A percentile compares a stretch with the other conserved stretches of the same genome.
Conservation (phyloP, 2,888 invertebrate species). For the Acronicta aceris region DNA sequence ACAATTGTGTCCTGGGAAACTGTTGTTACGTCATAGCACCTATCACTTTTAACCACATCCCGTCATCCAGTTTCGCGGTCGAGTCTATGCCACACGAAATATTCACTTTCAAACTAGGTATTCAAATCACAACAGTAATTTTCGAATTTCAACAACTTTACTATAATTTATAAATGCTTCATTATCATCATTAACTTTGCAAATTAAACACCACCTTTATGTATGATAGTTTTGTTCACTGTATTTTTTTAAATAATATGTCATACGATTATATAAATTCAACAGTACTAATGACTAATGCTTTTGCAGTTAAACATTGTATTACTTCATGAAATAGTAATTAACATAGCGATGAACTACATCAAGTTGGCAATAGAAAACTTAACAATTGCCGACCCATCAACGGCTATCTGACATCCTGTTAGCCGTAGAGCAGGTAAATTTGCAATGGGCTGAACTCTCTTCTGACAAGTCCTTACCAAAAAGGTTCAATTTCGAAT, state of each 20-base stretch:
- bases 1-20: conserved; percentile 57
- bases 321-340: conserved; percentile 22
- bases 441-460: conserved; percentile 75
- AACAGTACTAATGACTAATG: neutral
- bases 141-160: conserved; percentile 42
- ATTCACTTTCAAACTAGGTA: conserved; percentile 37
- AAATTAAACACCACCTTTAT: conserved; percentile 24
- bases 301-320: conserved; percentile 12
- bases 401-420: conserved; percentile 64
- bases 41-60: conserved; percentile 69
- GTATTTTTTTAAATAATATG: too few relatives aligned
- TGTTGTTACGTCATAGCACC: conserved; percentile 50
- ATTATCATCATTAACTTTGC: too few relatives aligned
- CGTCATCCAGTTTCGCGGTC: conserved; percentile 62
- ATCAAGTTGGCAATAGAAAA: conserved; percentile 55
- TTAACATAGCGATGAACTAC: conserved; percentile 32
- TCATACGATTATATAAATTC: neutral
- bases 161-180: conserved; percentile 53
- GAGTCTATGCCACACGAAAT: conserved; percentile 48
- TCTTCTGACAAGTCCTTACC: conserved; percentile 61
- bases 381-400: conserved; percentile 53
- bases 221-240: too few relatives aligned
- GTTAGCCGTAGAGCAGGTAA: conserved; percentile 75
- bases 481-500: conserved; percentile 66
- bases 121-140: conserved; percentile 32